Evolutionary conservation across 2,888 invertebrate species (phyloP).

Genomic region (Anoncus sp.): DNA sequence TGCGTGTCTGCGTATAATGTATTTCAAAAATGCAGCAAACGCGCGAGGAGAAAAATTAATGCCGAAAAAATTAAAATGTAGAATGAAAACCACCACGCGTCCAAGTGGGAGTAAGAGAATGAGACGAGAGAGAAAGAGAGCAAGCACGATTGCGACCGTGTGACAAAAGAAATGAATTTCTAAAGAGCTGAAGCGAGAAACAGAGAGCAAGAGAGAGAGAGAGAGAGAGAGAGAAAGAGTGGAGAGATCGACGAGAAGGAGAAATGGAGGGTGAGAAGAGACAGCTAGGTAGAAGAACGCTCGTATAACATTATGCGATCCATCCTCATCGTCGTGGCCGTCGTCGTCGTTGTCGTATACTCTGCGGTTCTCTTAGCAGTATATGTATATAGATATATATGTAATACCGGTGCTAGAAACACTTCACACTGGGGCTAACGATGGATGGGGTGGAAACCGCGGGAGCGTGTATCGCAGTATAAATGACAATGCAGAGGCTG

Average conservation of each 20-base stretch:
- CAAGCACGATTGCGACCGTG: constrained; percentile 58
- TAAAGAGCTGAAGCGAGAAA: constrained; percentile 71
- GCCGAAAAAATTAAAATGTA: constrained; percentile 31
- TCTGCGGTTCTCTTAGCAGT: background rate
- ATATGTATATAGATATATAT: background rate
- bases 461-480: constrained; percentile 74
- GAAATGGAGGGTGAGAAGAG: constrained; percentile 61
- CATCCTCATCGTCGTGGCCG: constrained; percentile 36
- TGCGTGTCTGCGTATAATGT: too few species aligned
- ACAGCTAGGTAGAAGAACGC: constrained; percentile 54
- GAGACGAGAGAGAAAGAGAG: constrained; percentile 60
- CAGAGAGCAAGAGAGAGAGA: constrained; percentile 67
- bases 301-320: constrained; percentile 68
- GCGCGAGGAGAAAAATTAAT: constrained; percentile 3
- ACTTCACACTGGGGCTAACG: constrained; percentile 67
- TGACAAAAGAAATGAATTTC: constrained; percentile 79
- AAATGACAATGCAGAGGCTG: constrained; percentile 79
- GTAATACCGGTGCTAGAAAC: constrained; percentile 12
- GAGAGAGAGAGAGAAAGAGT: constrained; percentile 69
- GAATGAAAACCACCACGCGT: background rate
- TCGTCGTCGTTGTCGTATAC: constrained; percentile 21
- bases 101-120: constrained; percentile 23
- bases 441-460: constrained; percentile 73
- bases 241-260: constrained; percentile 62
- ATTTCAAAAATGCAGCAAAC: too few species aligned